Percentiles rank a stretch among this genome's conserved stretches.
Evolutionary conservation across 2,797 vertebrate genomes (phyloP).

Genomic region (Ibycter americanus): DNA sequence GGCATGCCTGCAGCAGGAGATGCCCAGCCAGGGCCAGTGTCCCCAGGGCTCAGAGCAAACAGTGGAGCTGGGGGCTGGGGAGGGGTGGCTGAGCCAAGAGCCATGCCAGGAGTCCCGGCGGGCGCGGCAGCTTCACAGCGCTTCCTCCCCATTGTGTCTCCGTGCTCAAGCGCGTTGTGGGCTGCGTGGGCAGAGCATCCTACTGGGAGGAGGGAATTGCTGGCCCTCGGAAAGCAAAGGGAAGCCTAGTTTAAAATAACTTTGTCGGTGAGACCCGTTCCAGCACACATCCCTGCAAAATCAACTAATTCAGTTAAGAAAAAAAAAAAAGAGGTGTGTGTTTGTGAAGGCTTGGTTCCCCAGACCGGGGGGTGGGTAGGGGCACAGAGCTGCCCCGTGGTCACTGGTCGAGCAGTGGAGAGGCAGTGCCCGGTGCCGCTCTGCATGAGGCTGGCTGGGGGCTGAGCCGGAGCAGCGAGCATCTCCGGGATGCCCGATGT

Average conservation of each 20-base stretch:
- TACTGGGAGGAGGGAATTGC: neutral
- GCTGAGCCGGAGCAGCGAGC: neutral
- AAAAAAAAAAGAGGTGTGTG: too few relatives aligned
- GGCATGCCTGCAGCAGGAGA: neutral
- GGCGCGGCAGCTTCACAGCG: rapidly evolving
- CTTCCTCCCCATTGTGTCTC: neutral
- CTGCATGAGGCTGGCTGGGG: neutral
- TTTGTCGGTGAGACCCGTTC: neutral
- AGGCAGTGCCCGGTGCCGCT: neutral
- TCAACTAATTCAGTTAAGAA: neutral
- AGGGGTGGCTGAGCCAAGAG: neutral
- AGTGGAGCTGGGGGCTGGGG: neutral
- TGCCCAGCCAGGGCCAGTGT: neutral
- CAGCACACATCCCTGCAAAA: neutral
- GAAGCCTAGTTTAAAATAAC: neutral
- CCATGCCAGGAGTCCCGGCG: neutral
- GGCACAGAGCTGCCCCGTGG: neutral
- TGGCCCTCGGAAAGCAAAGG: neutral
- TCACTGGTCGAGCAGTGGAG: too few relatives aligned
- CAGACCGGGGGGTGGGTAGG: neutral
- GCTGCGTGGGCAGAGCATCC: neutral
- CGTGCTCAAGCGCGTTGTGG: neutral
- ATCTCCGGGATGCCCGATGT: neutral
- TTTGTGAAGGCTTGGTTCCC: neutral
- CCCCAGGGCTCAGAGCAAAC: neutral